Conservation (phyloP, 2,113 vertebrate genomes). For the Leptodactylus fuscus region DNA sequence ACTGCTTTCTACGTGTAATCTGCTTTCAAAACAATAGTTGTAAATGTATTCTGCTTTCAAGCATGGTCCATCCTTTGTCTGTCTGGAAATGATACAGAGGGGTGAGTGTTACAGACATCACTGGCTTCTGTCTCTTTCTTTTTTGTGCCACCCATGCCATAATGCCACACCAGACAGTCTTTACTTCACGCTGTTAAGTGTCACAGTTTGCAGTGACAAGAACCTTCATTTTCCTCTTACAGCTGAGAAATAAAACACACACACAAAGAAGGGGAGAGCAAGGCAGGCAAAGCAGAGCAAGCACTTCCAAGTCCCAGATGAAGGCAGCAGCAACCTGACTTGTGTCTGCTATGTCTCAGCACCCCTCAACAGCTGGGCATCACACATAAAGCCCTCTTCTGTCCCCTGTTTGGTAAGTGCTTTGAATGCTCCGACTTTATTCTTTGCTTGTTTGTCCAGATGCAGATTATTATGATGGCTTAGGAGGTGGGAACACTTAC, state of each 20-base stretch:
- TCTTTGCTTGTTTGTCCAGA: conserved; percentile 68
- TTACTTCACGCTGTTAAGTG: conserved; percentile 50
- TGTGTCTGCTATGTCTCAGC: not conserved
- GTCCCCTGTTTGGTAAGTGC: conserved; percentile 16
- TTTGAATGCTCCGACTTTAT: conserved; percentile 56
- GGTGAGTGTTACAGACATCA: conserved; percentile 3
- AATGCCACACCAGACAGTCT: conserved; percentile 24
- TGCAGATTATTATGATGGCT: conserved; percentile 37
- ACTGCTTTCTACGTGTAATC: conserved; percentile 2
- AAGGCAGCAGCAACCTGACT: conserved; percentile 29
- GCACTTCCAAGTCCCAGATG: conserved; percentile 25
- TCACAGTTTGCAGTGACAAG: conserved; percentile 45
- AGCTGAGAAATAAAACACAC: conserved; percentile 52
- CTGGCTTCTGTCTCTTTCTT: not conserved
- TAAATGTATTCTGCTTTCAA: not conserved
- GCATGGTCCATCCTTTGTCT: conserved; percentile 48
- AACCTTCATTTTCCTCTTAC: conserved; percentile 43
- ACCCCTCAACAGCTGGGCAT: not conserved
- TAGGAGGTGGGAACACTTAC: conserved; percentile 25
- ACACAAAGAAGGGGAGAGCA: conserved; percentile 25
- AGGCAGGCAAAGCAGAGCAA: conserved; percentile 1
- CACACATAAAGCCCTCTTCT: not conserved
- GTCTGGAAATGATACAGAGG: conserved; percentile 33
- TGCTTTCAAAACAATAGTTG: conserved; percentile 17
- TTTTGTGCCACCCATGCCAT: conserved; percentile 35